Percentiles rank a stretch among this genome's conserved stretches.
Conservation (phyloP, 1,140 invertebrate species). For the Trichomalopsis sarcophagae region DNA sequence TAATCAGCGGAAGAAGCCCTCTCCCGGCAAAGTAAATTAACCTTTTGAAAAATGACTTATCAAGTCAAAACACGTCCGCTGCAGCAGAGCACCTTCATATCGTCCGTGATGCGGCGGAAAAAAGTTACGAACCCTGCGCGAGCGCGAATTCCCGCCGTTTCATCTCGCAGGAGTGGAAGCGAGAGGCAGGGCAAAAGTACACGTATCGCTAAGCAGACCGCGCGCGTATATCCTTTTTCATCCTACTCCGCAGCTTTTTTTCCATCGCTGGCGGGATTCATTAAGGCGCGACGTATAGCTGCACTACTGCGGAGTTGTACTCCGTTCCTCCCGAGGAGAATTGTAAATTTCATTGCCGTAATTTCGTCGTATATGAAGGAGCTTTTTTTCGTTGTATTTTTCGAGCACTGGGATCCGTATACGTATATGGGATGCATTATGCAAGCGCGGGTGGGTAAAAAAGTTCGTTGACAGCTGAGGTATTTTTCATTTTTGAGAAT, state of each 20-base stretch:
- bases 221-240: neutral
- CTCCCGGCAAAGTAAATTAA: neutral
- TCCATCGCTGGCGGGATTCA: neutral
- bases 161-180: neutral
- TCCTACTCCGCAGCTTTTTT: neutral
- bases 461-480: neutral
- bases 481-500: constrained; percentile 1
- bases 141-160: neutral
- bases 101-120: neutral
- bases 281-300: neutral
- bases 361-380: neutral
- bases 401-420: neutral
- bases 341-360: neutral
- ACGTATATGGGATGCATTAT: neutral
- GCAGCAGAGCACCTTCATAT: neutral
- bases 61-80: neutral
- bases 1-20: neutral
- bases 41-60: constrained; percentile 4
- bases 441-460: neutral
- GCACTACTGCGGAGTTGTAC: too few species aligned
- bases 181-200: neutral
- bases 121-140: neutral
- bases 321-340: neutral
- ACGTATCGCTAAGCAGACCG: neutral
- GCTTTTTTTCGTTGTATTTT: neutral